Evolutionary conservation across 2,888 invertebrate species (phyloP).

Genomic region (Camponotus fellah): DNA sequence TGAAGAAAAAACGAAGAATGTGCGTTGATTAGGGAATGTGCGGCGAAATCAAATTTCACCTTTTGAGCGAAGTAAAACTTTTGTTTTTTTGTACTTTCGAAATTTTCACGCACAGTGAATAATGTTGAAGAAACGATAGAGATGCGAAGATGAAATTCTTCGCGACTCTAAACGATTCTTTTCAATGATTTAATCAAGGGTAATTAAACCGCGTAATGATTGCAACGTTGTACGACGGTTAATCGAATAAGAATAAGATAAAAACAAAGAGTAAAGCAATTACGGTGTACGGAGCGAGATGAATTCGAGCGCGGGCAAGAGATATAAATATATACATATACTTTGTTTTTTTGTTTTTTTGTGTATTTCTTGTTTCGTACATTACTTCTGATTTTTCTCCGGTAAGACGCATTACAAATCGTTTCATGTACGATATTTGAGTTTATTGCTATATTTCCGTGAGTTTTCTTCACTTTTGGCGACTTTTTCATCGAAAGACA

Average conservation of each 20-base stretch:
- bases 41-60: neutral
- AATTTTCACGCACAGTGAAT: neutral
- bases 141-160: slow-evolving; percentile 36
- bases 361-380: slow-evolving; percentile 73
- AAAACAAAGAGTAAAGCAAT: slow-evolving; percentile 38
- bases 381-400: slow-evolving; percentile 71
- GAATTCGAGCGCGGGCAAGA: slow-evolving; percentile 63
- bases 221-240: neutral
- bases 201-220: neutral
- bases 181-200: neutral
- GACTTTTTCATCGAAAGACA: slow-evolving; percentile 21
- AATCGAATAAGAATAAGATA: neutral
- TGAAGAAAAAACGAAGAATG: slow-evolving; percentile 13
- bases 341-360: slow-evolving; percentile 72
- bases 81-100: slow-evolving; percentile 15
- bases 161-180: neutral
- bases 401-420: slow-evolving; percentile 62
- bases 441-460: slow-evolving; percentile 64
- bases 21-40: neutral
- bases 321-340: slow-evolving; percentile 48
- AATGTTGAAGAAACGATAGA: neutral
- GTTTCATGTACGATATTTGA: slow-evolving; percentile 68
- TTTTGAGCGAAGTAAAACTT: neutral
- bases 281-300: slow-evolving; percentile 47
- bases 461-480: slow-evolving; percentile 56